Evolutionary conservation across 2,888 invertebrate genomes (phyloP), one percentile per base, ranked within the genome.

Genomic region (Athetis lepigone): DNA sequence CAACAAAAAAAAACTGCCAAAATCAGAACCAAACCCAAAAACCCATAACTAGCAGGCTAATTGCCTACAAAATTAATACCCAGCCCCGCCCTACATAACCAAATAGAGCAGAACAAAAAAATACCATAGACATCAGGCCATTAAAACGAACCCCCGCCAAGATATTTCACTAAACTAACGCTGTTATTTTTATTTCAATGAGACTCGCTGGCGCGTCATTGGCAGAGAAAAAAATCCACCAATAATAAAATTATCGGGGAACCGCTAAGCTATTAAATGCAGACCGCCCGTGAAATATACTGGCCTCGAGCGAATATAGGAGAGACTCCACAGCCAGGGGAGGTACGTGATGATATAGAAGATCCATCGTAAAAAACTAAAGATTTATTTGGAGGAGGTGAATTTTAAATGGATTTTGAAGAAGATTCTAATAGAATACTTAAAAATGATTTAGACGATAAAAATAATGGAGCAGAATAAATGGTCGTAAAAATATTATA

Each of bases 211-310:
- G 82, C 83, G 85, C 90, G 92, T 92, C 93, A 90, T 87, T 86
- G 85, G 77, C 90, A 91, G 79, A 78, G 69, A 78, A 82, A 90
- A 92, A 93, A 93, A 90, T 83, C 81, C 89, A 82, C 91, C 91
- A 90, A 93, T 94, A 94, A 94, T 94, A 93, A 94, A 94, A 94
- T 94, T 94, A 94, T 94, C 92, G 92, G 90, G 86, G 88, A 88
- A 90, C 92, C 90, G 88, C 86, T 85, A 85, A 81, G 91, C 94
- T 90, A 93, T 94, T 94, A 94, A 93, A 91, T 88, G 93, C 94
- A 94, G 94, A 88, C 93, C 90, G 91, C 86, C 87, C 88, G 91
- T 92, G 91, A 91, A 91, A 93, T 93, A 92, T 92, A 90, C 88
- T 84, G 85, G 81, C 83, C 83, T 82, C 83, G 75, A 85, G 86